Evolutionary conservation across 2,888 invertebrate species (phyloP).

Genomic region (Nephrotoma flavescens): DNA sequence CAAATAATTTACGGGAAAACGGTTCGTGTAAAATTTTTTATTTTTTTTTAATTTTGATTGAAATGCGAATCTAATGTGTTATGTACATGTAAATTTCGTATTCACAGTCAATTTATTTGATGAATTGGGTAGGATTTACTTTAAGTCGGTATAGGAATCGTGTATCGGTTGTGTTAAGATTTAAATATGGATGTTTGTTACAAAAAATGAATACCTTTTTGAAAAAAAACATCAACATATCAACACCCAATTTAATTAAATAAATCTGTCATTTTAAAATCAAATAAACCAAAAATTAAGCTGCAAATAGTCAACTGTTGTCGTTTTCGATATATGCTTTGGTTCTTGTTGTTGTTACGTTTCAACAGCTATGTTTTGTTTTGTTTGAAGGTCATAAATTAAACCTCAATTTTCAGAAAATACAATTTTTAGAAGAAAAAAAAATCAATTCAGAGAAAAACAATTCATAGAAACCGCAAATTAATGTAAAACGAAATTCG

Average conservation of each 20-base stretch:
- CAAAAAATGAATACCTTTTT: not conserved
- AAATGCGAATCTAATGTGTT: not conserved
- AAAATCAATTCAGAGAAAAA: too few relatives aligned
- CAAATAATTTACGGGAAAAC: not conserved
- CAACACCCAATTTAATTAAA: not conserved
- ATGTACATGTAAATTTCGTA: not conserved
- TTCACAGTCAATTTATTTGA: not conserved
- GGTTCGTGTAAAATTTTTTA: not conserved
- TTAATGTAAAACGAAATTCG: too few relatives aligned
- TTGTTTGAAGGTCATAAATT: too few relatives aligned
- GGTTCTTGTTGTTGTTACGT: too few relatives aligned
- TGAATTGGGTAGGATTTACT: not conserved
- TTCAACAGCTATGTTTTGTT: too few relatives aligned
- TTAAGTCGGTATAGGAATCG: not conserved
- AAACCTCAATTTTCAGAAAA: too few relatives aligned
- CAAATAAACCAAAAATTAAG: too few relatives aligned
- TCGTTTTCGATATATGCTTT: too few relatives aligned
- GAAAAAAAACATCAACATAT: not conserved
- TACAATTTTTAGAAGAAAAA: too few relatives aligned
- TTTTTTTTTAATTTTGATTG: not conserved
- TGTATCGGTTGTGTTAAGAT: not conserved
- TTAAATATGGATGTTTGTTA: not conserved
- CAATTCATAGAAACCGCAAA: too few relatives aligned
- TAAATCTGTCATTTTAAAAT: not conserved
- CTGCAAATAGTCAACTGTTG: too few relatives aligned